phyloP scores from a whole-genome alignment of 1,140 invertebrate genomes.

The fruit fly (Drosophila melanogaster) region DNA sequence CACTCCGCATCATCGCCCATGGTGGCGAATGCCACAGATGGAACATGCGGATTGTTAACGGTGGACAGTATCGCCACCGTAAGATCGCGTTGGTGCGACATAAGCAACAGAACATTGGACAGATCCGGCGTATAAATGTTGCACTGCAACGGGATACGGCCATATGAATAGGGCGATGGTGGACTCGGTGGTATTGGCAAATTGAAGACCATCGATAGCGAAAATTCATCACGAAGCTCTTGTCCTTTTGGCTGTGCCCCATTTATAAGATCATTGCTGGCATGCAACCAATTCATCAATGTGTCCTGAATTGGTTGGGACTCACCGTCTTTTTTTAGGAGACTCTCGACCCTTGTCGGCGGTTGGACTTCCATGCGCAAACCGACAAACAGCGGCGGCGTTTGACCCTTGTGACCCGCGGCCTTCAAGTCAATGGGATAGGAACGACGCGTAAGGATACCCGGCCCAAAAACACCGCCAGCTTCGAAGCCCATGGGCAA shows the following conservation, averaged over 20 bases:
- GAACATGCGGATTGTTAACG: slow-evolving; percentile 28
- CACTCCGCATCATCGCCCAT: not conserved
- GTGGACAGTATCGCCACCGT: slow-evolving; percentile 27
- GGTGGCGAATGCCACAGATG: not conserved
- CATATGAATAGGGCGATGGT: not conserved
- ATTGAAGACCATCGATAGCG: slow-evolving; percentile 2
- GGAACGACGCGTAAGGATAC: slow-evolving; percentile 19
- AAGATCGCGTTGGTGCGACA: not conserved
- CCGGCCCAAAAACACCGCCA: slow-evolving; percentile 21
- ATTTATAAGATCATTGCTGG: no score
- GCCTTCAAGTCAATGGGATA: slow-evolving; percentile 31
- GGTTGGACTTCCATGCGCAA: not conserved
- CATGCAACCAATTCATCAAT: no score
- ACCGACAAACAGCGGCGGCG: slow-evolving; percentile 48
- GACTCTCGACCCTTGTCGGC: not conserved
- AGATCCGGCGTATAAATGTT: slow-evolving; percentile 41
- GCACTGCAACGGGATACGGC: not conserved
- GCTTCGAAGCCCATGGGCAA: slow-evolving; percentile 31
- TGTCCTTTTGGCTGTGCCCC: no score
- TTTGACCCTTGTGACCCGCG: slow-evolving; percentile 17
- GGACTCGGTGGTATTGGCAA: no score
- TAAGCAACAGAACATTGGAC: not conserved
- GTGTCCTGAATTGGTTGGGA: no score
- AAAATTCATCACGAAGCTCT: not conserved
- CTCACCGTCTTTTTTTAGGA: not conserved